Conservation (phyloP, 2,113 vertebrate genomes). For the Entelurus aequoreus region DNA sequence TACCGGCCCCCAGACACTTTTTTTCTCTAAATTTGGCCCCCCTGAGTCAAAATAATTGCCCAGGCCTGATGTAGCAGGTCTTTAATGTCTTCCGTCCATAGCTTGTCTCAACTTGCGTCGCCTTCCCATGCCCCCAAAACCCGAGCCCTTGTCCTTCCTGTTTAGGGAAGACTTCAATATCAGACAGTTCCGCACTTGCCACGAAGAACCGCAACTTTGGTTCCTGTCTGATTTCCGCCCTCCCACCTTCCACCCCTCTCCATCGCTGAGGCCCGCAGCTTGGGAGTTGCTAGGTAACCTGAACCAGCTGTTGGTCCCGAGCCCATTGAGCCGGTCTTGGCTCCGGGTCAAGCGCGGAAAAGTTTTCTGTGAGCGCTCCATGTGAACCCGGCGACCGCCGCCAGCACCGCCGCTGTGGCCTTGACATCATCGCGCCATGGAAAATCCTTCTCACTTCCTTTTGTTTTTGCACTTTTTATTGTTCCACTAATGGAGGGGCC, state of each 20-base stretch:
- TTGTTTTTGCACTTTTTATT: conserved; percentile 60
- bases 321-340: conserved; percentile 55
- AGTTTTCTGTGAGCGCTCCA: conserved; percentile 46
- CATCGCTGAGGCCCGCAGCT: conserved; percentile 50
- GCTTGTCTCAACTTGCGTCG: neutral
- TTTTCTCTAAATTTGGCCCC: too few relatives aligned
- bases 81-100: too few relatives aligned
- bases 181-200: conserved; percentile 41
- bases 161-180: conserved; percentile 25
- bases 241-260: conserved; percentile 15
- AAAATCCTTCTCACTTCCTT: conserved; percentile 70
- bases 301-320: conserved; percentile 70
- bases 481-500: conserved; percentile 41
- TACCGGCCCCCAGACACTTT: too few relatives aligned
- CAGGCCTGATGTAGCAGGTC: too few relatives aligned
- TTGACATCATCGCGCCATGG: conserved; percentile 64
- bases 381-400: conserved; percentile 47
- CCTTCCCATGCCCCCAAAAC: neutral
- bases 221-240: conserved; percentile 3
- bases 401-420: conserved; percentile 36
- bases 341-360: conserved; percentile 39
- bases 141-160: neutral
- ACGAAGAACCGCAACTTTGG: conserved; percentile 28
- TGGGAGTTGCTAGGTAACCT: conserved; percentile 74
- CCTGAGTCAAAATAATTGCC: too few relatives aligned